Evolutionary conservation across 1,140 invertebrate species (phyloP).

Genomic region (Cydia splendana): DNA sequence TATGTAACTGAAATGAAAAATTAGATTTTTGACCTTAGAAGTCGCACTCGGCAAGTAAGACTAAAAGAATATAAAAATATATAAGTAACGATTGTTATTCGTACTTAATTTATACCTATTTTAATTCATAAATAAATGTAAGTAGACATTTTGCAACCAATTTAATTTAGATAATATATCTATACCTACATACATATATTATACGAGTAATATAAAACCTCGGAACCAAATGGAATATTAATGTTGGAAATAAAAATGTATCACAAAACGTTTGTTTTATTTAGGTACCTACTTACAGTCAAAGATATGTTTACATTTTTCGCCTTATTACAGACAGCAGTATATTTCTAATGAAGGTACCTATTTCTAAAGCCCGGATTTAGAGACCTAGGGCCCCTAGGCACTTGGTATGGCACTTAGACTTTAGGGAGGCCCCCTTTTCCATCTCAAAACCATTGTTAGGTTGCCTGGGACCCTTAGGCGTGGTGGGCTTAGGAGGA

Average conservation of each 20-base stretch:
- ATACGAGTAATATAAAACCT: not conserved
- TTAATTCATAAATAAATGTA: conserved; percentile 4
- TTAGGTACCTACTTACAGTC: not conserved
- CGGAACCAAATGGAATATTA: conserved; percentile 26
- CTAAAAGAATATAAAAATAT: not conserved
- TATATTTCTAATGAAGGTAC: too few species aligned
- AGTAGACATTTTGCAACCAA: conserved; percentile 4
- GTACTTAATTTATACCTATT: conserved; percentile 21
- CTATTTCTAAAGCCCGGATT: not conserved
- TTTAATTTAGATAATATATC: not conserved
- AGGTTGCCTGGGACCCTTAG: too few species aligned
- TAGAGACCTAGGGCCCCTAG: too few species aligned
- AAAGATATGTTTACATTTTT: too few species aligned
- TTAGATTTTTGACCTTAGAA: too few species aligned
- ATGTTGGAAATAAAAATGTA: conserved; percentile 21
- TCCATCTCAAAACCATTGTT: too few species aligned
- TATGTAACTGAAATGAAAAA: not conserved
- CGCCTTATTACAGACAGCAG: not conserved
- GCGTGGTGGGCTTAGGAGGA: too few species aligned
- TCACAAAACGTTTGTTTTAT: conserved; percentile 22
- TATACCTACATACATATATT: not conserved
- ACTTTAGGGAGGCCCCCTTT: too few species aligned
- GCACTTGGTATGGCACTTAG: too few species aligned
- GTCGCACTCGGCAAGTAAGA: not conserved
- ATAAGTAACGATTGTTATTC: conserved; percentile 6